Conservation (phyloP, 2,113 vertebrate species). For the Scatophagus argus region DNA sequence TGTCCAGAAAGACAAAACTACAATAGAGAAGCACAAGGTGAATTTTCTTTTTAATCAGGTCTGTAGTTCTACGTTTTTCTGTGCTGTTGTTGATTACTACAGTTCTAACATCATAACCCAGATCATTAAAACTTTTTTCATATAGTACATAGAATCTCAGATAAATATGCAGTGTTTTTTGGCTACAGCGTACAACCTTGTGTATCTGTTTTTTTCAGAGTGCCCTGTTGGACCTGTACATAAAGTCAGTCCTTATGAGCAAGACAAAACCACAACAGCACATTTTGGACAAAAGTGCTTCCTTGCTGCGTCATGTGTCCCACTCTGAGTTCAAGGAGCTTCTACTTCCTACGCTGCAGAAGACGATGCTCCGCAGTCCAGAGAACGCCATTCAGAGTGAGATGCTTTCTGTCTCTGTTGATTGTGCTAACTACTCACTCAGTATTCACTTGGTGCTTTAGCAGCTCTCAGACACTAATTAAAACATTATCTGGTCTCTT, state of each 20-base stretch:
- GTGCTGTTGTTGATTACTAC: not conserved
- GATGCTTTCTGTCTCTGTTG: slow-evolving; percentile 38
- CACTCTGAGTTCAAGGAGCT: slow-evolving; percentile 94
- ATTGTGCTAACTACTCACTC: not conserved
- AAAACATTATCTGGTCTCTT: slow-evolving; percentile 12
- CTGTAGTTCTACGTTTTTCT: too few species aligned
- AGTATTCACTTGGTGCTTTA: not conserved
- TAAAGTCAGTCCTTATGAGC: slow-evolving; percentile 96
- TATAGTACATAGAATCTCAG: not conserved
- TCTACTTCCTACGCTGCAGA: slow-evolving; percentile 92
- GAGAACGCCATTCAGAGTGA: slow-evolving; percentile 97
- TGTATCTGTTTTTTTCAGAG: slow-evolving; percentile 78
- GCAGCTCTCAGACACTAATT: not conserved
- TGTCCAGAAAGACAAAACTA: slow-evolving; percentile 87
- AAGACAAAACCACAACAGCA: slow-evolving; percentile 93
- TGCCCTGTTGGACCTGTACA: slow-evolving; percentile 92
- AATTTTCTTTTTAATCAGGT: not conserved
- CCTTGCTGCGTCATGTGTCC: slow-evolving; percentile 90
- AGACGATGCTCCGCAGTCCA: slow-evolving; percentile 94
- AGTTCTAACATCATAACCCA: not conserved
- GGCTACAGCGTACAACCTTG: not conserved
- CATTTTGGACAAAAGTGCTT: slow-evolving; percentile 89
- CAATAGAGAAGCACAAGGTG: slow-evolving; percentile 90
- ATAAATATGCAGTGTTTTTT: not conserved
- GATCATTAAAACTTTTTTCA: not conserved